Percentiles rank a stretch among this genome's conserved stretches.
Evolutionary conservation across 1,140 invertebrate genomes (phyloP).

Genomic region (Sinella curviseta): DNA sequence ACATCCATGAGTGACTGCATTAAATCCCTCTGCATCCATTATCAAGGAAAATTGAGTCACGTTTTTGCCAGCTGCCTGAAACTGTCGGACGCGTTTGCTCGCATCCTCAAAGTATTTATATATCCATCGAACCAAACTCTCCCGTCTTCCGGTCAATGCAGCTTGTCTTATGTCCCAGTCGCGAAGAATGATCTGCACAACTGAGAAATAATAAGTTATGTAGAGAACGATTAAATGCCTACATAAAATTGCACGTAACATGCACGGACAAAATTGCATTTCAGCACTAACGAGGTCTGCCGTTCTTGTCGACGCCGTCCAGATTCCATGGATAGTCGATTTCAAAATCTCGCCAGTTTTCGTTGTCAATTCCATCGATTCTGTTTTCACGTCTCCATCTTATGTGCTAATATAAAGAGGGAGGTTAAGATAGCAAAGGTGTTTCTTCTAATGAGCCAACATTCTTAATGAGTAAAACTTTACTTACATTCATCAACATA

Average conservation of each 20-base stretch:
- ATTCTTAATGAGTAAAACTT: neutral
- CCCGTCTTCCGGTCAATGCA: neutral
- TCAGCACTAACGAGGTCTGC: neutral
- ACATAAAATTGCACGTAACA: neutral
- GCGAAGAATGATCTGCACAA: neutral
- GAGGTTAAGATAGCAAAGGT: neutral
- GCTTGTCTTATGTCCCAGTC: slow-evolving; percentile 19
- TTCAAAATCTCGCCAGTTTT: slow-evolving; percentile 12
- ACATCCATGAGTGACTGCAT: slow-evolving; percentile 4
- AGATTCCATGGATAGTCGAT: neutral
- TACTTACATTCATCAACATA: neutral
- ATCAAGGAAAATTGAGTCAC: neutral
- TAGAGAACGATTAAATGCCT: neutral
- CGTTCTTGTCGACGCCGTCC: neutral
- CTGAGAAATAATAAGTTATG: neutral
- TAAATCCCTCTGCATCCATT: neutral
- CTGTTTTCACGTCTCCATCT: neutral
- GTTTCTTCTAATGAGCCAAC: neutral
- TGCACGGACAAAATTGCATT: neutral
- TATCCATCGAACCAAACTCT: neutral
- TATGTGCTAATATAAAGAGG: neutral
- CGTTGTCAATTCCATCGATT: neutral
- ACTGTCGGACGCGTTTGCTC: neutral
- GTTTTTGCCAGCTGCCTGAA: neutral
- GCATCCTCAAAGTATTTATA: slow-evolving; percentile 11